A percentile compares a stretch with the other conserved stretches of the same genome.
phyloP scores from a whole-genome alignment of 2,113 vertebrate species.

The Indicator indicator region DNA sequence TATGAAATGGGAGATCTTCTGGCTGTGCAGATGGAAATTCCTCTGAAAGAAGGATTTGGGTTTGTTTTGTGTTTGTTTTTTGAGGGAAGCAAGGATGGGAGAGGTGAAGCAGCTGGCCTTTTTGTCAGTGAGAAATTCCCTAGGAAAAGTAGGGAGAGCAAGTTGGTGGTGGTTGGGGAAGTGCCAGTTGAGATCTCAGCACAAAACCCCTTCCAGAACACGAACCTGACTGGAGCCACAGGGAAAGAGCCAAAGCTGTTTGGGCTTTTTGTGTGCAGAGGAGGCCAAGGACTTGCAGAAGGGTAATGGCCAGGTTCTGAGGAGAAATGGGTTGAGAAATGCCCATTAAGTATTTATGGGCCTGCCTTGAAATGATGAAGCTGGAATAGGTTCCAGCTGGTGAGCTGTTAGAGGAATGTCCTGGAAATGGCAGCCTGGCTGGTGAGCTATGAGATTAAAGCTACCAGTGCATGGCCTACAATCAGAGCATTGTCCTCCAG shows the following conservation, averaged over 20 bases:
- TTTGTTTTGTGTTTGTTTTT: too few species aligned
- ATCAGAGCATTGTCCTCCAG: neutral
- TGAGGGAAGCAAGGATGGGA: neutral
- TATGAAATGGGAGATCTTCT: too few species aligned
- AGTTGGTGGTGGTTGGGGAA: rapidly evolving
- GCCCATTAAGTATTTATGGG: neutral
- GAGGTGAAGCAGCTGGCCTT: neutral
- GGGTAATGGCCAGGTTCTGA: neutral
- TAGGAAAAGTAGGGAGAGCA: neutral
- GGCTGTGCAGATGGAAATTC: neutral
- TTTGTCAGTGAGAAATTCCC: neutral
- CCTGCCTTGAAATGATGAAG: neutral
- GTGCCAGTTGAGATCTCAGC: neutral
- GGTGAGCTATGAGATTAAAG: neutral
- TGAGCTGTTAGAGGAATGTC: neutral
- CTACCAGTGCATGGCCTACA: neutral
- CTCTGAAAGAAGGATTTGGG: neutral
- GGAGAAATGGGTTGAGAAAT: neutral
- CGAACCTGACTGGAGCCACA: neutral
- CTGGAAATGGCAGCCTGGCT: neutral
- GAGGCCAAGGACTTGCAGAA: neutral
- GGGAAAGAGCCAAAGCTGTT: neutral
- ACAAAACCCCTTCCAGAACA: neutral
- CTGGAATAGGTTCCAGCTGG: neutral
- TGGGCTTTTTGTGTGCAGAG: neutral